Evolutionary conservation across 2,888 invertebrate genomes (phyloP).

Genomic region (Cheilosia scutellata): DNA sequence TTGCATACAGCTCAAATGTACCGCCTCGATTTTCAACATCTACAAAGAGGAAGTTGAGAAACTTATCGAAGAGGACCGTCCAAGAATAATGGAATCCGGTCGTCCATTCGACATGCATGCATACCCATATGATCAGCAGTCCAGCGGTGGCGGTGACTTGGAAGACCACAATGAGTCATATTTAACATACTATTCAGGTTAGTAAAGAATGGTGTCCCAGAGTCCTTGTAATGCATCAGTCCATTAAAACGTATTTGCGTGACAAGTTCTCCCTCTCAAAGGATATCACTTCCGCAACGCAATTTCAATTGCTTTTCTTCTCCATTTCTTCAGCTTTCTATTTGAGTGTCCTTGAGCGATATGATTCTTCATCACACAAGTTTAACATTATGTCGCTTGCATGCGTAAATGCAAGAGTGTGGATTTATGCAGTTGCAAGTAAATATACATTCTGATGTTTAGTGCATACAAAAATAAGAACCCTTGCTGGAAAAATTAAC

Average conservation of each 20-base stretch:
- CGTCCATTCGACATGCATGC: constrained; percentile 83
- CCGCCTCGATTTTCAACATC: constrained; percentile 83
- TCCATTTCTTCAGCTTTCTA: constrained; percentile 13
- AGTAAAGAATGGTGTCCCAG: constrained; percentile 64
- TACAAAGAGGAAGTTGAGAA: constrained; percentile 84
- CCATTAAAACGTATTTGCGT: constrained; percentile 57
- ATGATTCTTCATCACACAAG: neutral
- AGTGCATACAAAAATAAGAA: constrained; percentile 18
- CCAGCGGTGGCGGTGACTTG: constrained; percentile 80
- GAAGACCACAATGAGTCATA: constrained; percentile 84
- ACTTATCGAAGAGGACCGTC: constrained; percentile 83
- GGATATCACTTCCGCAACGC: constrained; percentile 50
- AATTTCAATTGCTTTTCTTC: constrained; percentile 67
- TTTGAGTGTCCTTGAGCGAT: neutral
- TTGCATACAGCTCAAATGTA: constrained; percentile 82
- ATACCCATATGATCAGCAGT: constrained; percentile 81
- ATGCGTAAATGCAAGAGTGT: constrained; percentile 44
- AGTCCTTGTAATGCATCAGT: constrained; percentile 15
- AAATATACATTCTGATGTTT: constrained; percentile 33
- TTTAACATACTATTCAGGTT: constrained; percentile 82
- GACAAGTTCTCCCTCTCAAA: constrained; percentile 1
- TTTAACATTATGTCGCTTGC: neutral
- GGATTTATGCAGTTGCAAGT: constrained; percentile 60
- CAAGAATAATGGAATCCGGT: constrained; percentile 84
- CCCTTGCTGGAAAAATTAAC: constrained; percentile 8